Evolutionary conservation across 2,113 vertebrate genomes (phyloP), one percentile per base, ranked within the genome.

Genomic region (Galbula dea): DNA sequence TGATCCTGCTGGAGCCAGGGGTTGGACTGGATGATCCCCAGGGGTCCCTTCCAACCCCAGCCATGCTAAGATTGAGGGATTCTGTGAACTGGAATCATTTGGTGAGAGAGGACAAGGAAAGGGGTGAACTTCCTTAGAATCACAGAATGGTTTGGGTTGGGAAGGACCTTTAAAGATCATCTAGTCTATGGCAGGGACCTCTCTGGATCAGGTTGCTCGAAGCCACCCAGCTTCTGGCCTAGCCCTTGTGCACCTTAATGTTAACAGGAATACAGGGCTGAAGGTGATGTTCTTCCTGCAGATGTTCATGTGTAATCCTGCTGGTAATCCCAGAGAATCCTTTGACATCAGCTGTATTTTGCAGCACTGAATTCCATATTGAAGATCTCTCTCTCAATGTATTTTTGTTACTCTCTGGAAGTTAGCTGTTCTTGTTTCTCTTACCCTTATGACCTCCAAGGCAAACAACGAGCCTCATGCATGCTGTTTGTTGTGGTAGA

Each of bases 211-310:
- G 34, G 15, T 3, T 78, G 80, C 46, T 67, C 75, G 29, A 16
- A 78, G 61, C 61, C 34, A 0, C 75, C 32, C 48, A 27, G 36
- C 43, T 43, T 17, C 66, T 27, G 12, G 8, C 59, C 49, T 10
- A 49, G 54, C 29, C 22, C 75, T 59, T 7, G 5, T 2, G 0
- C n/a, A 17, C 26, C 20, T 5, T 7, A 3, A 2, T 2, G 17
- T 29, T 15, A 22, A 10, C 52, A 3, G 4, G 4, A 19, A 4
- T 3, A 9, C 3, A 8, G 84, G 19, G 52, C 2, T 21, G 67
- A 23, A 19, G n/a, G 2, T 11, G 41, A 6, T 32, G 72, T 24
- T 63, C 54, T 13, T 3, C 1, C 49, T 24, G 55, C 49, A 9
- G 43, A 11, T 22, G 62, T 32, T 18, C 15, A 0, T 4, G 39